Base-by-base conservation (phyloP, 2,113 vertebrate species). In the Myiozetetes cayanensis region DNA sequence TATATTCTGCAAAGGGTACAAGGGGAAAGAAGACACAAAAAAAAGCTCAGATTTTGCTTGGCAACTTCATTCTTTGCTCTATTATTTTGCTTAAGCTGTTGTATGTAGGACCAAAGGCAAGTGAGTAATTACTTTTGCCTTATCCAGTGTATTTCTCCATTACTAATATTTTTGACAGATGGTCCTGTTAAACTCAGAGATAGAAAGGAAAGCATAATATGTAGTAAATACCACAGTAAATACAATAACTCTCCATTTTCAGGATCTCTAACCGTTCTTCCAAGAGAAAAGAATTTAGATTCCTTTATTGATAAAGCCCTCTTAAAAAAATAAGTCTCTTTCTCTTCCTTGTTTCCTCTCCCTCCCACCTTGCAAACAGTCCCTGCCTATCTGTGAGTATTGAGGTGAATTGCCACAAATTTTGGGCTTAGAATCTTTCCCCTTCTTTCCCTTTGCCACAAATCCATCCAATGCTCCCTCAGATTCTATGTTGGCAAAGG, bases 101-200 rank as follows among this genome's bases (percentile, higher is more conserved):
- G n/a, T 76, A 93, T 91, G 84, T 78, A 41, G 33, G 52, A 88
- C 25, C n/a, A 89, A 77, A 76, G 66, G 33, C 74, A 92, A 96
- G 27, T 31, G 39, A 90, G 85, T 62, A 91, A 94, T 93, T 92
- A 84, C 68, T 94, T 95, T 90, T 77, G 68, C 82, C 72, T 95
- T 86, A 94, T 65, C 72, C 72, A 46, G 10, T 39, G 24, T 68
- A 59, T 78, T 88, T 84, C 79, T 72, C 82, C 52, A 56, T 81
- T 93, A 77, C 79, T 91, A 92, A 78, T 79, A 85, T 85, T 93
- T 91, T 78, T 96, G 85, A 91, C 87, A 95, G 92, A 96, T 95
- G 81, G 90, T 41, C 65, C 85, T 68, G 61, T 35, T 93, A 77
- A 90, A 79, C 37, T 63, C 56, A 71, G 46, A 85, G 72, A 70